Conservation (phyloP, 2,113 vertebrate species). For the Stegastes partitus region DNA sequence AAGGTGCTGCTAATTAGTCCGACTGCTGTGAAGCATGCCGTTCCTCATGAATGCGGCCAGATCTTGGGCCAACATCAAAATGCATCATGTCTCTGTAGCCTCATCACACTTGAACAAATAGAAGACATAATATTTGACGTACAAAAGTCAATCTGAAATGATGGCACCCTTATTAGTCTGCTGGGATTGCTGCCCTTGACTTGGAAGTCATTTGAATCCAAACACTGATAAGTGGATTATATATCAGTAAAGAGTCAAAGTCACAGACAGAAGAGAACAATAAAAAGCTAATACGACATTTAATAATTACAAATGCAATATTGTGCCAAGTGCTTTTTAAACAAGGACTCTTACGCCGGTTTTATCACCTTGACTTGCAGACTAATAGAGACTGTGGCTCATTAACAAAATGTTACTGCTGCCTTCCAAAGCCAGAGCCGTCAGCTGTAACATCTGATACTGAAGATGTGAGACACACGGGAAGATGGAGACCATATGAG, state of each 20-base stretch:
- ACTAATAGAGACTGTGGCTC: conserved; percentile 42
- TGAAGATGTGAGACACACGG: conserved; percentile 12
- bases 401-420: conserved; percentile 58
- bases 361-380: conserved; percentile 56
- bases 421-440: conserved; percentile 31
- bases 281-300: neutral
- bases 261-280: neutral
- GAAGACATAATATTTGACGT: conserved; percentile 17
- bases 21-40: conserved; percentile 13
- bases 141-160: conserved; percentile 31
- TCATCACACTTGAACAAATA: conserved; percentile 22
- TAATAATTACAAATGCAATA: conserved; percentile 21
- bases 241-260: conserved; percentile 4
- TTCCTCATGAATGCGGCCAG: conserved; percentile 5
- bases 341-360: conserved; percentile 13
- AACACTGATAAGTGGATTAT: neutral
- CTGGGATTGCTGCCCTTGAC: neutral
- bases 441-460: conserved; percentile 51
- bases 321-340: neutral
- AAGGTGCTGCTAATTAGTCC: neutral
- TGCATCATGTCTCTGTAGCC: conserved; percentile 9
- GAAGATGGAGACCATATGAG: neutral
- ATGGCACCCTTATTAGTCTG: conserved; percentile 2
- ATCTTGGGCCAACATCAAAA: conserved; percentile 8
- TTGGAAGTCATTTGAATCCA: conserved; percentile 14